These are phyloP conservation scores for Anguilla obscura DNA, from an alignment of 2,797 vertebrate species.

Conservation along the genomic window DNA sequence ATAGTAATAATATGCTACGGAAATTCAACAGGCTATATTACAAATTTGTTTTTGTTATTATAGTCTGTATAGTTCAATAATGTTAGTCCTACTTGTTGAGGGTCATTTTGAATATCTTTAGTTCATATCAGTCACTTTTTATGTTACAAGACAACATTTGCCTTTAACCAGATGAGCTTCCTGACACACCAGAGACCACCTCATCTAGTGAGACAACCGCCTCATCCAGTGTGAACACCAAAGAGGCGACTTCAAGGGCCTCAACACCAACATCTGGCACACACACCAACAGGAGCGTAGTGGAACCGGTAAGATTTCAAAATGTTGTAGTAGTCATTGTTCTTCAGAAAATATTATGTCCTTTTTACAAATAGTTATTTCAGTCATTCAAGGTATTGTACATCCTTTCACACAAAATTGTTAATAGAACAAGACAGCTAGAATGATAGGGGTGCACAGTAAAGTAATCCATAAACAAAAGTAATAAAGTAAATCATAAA, in stretches of 20 bases:
- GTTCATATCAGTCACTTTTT: slow-evolving; percentile 19
- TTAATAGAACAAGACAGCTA: neutral
- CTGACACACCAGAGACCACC: slow-evolving; percentile 12
- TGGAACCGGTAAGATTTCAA: neutral
- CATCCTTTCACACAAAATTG: neutral
- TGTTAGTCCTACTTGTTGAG: slow-evolving; percentile 1
- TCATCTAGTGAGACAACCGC: neutral
- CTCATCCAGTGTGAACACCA: slow-evolving; percentile 11
- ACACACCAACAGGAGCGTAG: neutral
- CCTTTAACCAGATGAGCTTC: neutral
- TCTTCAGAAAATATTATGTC: neutral
- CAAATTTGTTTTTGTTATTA: slow-evolving; percentile 11
- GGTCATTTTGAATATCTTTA: slow-evolving; percentile 7
- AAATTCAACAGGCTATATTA: neutral
- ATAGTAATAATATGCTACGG: slow-evolving; percentile 14
- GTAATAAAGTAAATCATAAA: neutral
- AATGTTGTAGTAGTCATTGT: neutral
- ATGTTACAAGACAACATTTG: slow-evolving; percentile 15
- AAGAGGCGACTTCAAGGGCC: neutral
- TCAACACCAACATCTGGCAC: slow-evolving; percentile 3
- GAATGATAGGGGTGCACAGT: neutral
- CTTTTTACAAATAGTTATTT: slow-evolving; percentile 20
- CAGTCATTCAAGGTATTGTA: slow-evolving; percentile 6
- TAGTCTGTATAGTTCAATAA: neutral
- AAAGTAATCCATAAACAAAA: neutral